Conservation (phyloP, 2,888 invertebrate genomes). For the Brachyptera risi region DNA sequence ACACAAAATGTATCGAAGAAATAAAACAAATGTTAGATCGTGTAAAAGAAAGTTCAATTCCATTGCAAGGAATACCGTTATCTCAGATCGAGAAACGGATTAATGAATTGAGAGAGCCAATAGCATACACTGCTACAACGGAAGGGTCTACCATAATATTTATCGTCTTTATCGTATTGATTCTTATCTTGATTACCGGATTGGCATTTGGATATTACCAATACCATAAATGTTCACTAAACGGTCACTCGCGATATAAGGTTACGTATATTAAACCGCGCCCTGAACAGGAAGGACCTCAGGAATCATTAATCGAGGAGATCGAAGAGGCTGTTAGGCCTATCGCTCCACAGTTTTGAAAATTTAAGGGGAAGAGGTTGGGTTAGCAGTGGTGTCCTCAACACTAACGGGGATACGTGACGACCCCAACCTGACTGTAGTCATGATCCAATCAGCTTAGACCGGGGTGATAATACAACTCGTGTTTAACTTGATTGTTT, state of each 20-base stretch:
- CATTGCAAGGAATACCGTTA: not conserved
- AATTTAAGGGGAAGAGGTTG: no score
- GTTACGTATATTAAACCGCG: no score
- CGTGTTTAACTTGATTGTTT: no score
- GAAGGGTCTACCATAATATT: no score
- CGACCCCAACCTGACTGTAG: not conserved
- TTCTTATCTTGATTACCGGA: not conserved
- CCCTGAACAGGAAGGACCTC: no score
- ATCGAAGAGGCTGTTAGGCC: no score
- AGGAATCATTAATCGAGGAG: no score
- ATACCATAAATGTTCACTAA: not conserved
- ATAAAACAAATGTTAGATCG: not conserved
- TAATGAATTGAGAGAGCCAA: not conserved
- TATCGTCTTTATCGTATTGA: not conserved
- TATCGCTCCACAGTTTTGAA: no score
- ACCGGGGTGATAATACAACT: no score
- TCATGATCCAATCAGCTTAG: not conserved
- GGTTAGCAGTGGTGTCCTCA: not conserved
- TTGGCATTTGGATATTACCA: not conserved
- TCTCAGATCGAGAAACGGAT: not conserved
- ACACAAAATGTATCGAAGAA: not conserved
- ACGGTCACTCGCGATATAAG: no score
- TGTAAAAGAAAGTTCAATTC: not conserved
- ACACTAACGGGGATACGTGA: not conserved
- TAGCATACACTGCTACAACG: not conserved